Evolutionary conservation across 2,797 vertebrate genomes (phyloP), one percentile per base, ranked within the genome.

Genomic region (Hypotaenidia okinawae): DNA sequence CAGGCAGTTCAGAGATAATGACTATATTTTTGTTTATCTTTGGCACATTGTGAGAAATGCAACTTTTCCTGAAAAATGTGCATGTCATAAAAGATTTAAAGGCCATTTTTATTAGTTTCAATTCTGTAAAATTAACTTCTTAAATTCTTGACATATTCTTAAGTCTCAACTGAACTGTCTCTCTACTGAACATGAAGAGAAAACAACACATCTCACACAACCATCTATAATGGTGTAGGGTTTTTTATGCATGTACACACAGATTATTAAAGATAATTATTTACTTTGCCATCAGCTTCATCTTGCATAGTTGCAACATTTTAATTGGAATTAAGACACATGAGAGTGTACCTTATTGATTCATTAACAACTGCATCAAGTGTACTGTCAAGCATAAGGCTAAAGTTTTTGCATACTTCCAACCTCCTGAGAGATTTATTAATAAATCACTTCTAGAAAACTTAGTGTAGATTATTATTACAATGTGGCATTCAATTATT

Each of bases 261-360:
- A 61, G 23, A 80, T 57, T 67, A 69, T 83, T 87, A 77, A 88
- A 84, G 30, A n/a, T 79, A 62, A 76, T 83, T 78, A 75, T 85
- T 75, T 88, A 74, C 27, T 25, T 69, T 74, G 52, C n/a, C 30
- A 83, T 67, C 5, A 19, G 32, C 33, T 68, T 88, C 47, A 78
- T 91, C 82, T 95, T 64, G 52, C 67, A 55, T 58, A 76, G 45
- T 92, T 90, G 94, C 89, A 95, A 90, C 82, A 90, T 94, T 96
- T 97, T 96, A 97, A 96, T 91, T 93, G 91, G 85, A 96, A 97
- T 93, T 81, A 94, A 95, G 89, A 95, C 85, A 94, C 95, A 95
- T 91, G 77, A 94, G 94, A 94, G 76, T 94, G 81, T 87, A 83
- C 64, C 89, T 97, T 96, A 96, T 86, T 95, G 94, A 96, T 95